A percentile compares a stretch with the other conserved stretches of the same genome.
Evolutionary conservation across 2,888 invertebrate species (phyloP).

Genomic region (Nyleta sp.): DNA sequence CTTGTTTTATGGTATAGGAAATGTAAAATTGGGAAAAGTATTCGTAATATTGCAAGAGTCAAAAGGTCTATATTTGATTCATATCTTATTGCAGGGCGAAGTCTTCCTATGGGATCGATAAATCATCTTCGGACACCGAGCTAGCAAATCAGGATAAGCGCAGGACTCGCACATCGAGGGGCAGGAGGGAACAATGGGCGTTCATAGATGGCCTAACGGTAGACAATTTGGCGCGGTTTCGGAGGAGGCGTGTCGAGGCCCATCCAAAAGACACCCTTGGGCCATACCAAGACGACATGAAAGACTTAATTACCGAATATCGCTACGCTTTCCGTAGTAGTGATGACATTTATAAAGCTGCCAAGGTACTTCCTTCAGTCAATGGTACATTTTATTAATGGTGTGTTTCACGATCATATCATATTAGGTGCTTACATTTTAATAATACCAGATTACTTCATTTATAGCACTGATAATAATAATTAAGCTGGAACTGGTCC

Average conservation of each 20-base stretch:
- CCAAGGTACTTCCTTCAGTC: conserved; percentile 41
- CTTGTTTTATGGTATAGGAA: too few relatives aligned
- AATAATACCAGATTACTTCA: too few relatives aligned
- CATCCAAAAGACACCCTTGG: conserved; percentile 76
- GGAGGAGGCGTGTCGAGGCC: conserved; percentile 82
- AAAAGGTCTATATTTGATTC: conserved; percentile 19
- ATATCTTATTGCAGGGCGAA: conserved; percentile 48
- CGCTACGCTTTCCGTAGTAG: conserved; percentile 75
- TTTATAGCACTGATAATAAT: too few relatives aligned
- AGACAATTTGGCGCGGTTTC: conserved; percentile 83
- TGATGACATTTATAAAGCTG: conserved; percentile 72
- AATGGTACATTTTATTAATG: too few relatives aligned
- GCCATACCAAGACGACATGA: conserved; percentile 54
- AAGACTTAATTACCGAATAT: conserved; percentile 75
- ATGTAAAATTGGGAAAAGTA: too few relatives aligned
- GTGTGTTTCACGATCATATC: too few relatives aligned
- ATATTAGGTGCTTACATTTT: too few relatives aligned
- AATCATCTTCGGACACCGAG: conserved; percentile 81
- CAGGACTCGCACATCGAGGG: conserved; percentile 63
- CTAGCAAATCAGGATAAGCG: conserved; percentile 71
- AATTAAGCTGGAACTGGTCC: too few relatives aligned
- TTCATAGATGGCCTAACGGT: conserved; percentile 84
- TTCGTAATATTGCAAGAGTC: too few relatives aligned
- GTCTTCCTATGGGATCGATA: conserved; percentile 72
- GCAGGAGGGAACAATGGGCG: conserved; percentile 75